Conservation (phyloP, 2,797 vertebrate species). For the Gobio occitaniae region DNA sequence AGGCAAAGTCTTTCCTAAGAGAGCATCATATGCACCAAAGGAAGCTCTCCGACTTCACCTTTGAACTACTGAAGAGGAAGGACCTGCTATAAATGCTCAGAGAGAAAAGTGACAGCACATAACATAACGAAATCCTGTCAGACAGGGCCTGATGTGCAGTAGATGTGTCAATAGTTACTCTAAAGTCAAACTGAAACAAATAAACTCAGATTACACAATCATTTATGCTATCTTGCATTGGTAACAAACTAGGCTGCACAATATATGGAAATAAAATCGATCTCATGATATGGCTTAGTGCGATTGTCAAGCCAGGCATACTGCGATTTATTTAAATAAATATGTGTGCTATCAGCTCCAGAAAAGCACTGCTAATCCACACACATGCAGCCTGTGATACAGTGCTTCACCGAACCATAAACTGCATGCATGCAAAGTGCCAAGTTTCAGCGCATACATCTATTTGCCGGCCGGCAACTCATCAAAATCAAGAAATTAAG, state of each 20-base stretch:
- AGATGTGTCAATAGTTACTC: not conserved
- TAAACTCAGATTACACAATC: not conserved
- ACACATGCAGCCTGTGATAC: not conserved
- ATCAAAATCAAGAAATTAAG: not conserved
- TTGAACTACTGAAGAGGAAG: constrained; percentile 28
- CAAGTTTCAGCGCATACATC: not conserved
- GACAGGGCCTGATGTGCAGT: not conserved
- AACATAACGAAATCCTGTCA: not conserved
- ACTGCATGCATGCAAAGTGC: not conserved
- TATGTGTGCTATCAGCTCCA: not conserved
- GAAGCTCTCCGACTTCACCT: constrained; percentile 23
- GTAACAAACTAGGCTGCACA: not conserved
- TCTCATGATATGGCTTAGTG: not conserved
- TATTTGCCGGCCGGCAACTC: not conserved
- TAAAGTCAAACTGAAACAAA: not conserved
- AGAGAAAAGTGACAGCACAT: not conserved
- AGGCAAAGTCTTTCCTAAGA: constrained; percentile 28
- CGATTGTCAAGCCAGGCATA: not conserved
- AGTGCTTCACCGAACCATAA: not conserved
- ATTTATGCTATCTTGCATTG: not conserved
- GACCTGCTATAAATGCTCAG: not conserved
- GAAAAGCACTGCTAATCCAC: not conserved
- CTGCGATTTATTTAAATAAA: not conserved
- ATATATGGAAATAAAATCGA: not conserved
- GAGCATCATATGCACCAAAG: constrained; percentile 30